Evolutionary conservation across 2,797 vertebrate genomes (phyloP), one percentile per base, ranked within the genome.

Genomic region (Kryptolebias ocellatus): DNA sequence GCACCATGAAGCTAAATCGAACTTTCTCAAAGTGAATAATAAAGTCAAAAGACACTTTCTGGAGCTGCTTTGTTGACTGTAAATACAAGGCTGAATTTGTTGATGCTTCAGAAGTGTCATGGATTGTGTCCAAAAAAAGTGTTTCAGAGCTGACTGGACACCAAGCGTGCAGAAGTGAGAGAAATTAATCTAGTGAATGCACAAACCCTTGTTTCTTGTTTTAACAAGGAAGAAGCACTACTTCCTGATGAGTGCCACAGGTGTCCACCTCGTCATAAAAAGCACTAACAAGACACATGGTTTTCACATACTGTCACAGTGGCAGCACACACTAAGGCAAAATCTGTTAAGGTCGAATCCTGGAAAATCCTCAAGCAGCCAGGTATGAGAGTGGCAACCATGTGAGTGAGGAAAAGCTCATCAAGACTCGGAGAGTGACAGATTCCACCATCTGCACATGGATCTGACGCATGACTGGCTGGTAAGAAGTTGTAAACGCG

Each of bases 291-390:
- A 83, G 78, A 86, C 72, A 77, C 57, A 59, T 73, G 78, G 89
- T 85, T 87, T 74, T 87, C 74, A 78, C 59, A 51, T 71, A 70
- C 60, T 54, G 79, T 82, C 73, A 64, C 74, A 72, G 80, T 42
- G 11, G 68, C 64, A 47, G 84, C 72, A 80, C 78, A 65, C 62
- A 61, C 44, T 60, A 72, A 64, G 76, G 47, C 46, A 67, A 76
- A 86, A 81, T 71, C 78, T 87, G 85, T 75, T 59, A 51, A 53
- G 70, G 66, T 80, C 74, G 77, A 64, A 67, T 66, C 58, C 77
- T 14, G 70, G 79, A 85, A 85, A 89, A 87, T 86, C 82, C 64
- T 76, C 70, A 51, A 14, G 83, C 84, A 86, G 74, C 60, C 83
- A 84, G 74, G 76, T 87, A 75, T 78, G 76, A 83, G 60, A 70